phyloP scores from a whole-genome alignment of 2,888 invertebrate species.

The Malthinus flaveolus region DNA sequence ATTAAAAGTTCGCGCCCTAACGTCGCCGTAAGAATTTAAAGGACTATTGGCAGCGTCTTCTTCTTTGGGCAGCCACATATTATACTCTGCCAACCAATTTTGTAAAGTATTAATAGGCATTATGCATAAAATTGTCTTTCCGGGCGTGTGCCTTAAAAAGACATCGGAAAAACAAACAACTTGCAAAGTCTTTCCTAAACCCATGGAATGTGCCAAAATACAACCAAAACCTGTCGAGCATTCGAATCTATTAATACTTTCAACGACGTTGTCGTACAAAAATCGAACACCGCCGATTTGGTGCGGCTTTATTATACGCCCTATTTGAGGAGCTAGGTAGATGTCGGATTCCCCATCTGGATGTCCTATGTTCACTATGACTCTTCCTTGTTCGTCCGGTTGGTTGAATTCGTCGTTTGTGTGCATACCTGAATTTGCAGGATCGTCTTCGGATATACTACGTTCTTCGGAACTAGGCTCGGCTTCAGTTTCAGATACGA shows the following conservation, averaged over 20 bases:
- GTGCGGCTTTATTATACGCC: slow-evolving; percentile 91
- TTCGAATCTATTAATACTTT: slow-evolving; percentile 86
- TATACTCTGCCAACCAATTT: slow-evolving; percentile 97
- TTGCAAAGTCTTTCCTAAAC: slow-evolving; percentile 95
- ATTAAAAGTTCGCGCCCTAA: slow-evolving; percentile 79
- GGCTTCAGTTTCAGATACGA: slow-evolving; percentile 81
- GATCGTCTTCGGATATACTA: slow-evolving; percentile 70
- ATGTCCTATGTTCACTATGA: slow-evolving; percentile 92
- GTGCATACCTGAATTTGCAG: slow-evolving; percentile 88
- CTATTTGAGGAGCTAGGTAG: slow-evolving; percentile 89
- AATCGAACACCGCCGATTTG: slow-evolving; percentile 79
- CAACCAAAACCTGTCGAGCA: slow-evolving; percentile 94
- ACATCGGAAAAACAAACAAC: slow-evolving; percentile 96
- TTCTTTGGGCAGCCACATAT: slow-evolving; percentile 92
- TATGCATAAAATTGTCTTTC: slow-evolving; percentile 89
- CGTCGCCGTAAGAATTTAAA: slow-evolving; percentile 64
- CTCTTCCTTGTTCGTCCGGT: slow-evolving; percentile 89
- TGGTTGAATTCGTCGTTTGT: slow-evolving; percentile 91
- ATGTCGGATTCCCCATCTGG: slow-evolving; percentile 89
- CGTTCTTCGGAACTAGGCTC: slow-evolving; percentile 77
- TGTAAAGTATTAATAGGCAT: slow-evolving; percentile 99
- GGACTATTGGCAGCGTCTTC: slow-evolving; percentile 56
- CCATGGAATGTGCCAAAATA: slow-evolving; percentile 98
- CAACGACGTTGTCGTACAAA: slow-evolving; percentile 95
- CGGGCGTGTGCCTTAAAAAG: slow-evolving; percentile 86